A percentile compares a stretch with the other conserved stretches of the same genome.
Evolutionary conservation across 1,140 invertebrate species (phyloP).

Genomic region (Nasonia longicornis): DNA sequence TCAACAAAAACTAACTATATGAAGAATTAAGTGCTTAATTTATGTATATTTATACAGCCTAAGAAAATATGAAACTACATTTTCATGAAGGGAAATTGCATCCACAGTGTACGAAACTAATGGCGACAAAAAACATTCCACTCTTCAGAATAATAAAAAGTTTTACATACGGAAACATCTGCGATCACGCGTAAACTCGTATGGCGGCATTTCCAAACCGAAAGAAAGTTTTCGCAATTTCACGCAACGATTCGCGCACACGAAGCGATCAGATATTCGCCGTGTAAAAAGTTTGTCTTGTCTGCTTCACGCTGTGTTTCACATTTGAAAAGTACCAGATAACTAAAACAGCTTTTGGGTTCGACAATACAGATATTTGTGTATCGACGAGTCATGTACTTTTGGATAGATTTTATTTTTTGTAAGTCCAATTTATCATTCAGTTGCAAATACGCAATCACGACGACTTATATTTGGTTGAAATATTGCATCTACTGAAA

Average conservation of each 20-base stretch:
- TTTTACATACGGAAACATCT: constrained; percentile 13
- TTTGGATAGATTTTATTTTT: background rate
- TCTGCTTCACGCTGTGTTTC: constrained; percentile 22
- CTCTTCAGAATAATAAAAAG: constrained; percentile 33
- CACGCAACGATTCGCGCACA: constrained; percentile 24
- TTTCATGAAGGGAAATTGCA: background rate
- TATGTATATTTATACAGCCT: too few species aligned
- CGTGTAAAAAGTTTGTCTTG: constrained; percentile 26
- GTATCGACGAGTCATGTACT: background rate
- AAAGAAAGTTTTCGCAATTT: constrained; percentile 36
- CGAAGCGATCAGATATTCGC: constrained; percentile 26
- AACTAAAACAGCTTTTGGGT: background rate
- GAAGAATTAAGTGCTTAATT: too few species aligned
- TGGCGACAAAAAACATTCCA: background rate
- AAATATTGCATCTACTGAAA: too few species aligned
- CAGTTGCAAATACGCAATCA: too few species aligned
- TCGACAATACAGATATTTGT: background rate
- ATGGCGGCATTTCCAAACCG: background rate
- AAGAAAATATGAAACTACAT: background rate
- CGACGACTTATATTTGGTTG: too few species aligned
- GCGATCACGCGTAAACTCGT: constrained; percentile 31
- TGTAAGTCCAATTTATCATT: too few species aligned
- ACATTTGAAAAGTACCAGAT: background rate
- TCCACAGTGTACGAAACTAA: background rate
- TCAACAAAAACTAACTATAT: too few species aligned